Percentiles rank a stretch among this genome's conserved stretches.
phyloP scores from a whole-genome alignment of 2,113 vertebrate genomes.

The Chloropsis cyanopogon region DNA sequence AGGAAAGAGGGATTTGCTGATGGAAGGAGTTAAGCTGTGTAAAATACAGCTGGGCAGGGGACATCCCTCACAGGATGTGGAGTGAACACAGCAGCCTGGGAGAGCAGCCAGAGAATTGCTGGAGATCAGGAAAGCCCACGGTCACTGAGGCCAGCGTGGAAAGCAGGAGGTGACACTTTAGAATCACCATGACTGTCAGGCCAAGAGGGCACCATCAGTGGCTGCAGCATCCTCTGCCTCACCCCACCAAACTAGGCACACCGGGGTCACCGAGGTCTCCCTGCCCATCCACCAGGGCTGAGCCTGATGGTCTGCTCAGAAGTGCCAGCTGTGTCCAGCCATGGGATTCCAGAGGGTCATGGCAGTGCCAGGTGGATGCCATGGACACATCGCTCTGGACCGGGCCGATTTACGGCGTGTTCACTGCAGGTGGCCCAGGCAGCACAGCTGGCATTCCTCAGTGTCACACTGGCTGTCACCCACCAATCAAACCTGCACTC shows the following conservation, averaged over 20 bases:
- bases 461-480: background rate
- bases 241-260: background rate
- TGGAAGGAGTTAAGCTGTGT: background rate
- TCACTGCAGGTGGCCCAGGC: background rate
- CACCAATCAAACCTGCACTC: fast-evolving
- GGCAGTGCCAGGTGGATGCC: fast-evolving
- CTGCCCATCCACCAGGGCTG: background rate
- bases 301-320: background rate
- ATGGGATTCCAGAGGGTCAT: background rate
- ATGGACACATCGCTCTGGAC: fast-evolving
- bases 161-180: background rate
- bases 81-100: background rate
- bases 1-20: background rate
- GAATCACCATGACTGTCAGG: background rate
- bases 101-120: background rate
- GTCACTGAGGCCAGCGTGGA: background rate
- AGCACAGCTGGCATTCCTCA: background rate
- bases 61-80: background rate
- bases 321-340: background rate
- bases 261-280: fast-evolving
- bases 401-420: fast-evolving
- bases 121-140: fast-evolving
- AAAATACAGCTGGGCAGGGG: background rate
- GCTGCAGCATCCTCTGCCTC: background rate
- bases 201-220: background rate